Evolutionary conservation across 1,140 invertebrate genomes (phyloP), one percentile per base, ranked within the genome.

Genomic region (Pinna nobilis): DNA sequence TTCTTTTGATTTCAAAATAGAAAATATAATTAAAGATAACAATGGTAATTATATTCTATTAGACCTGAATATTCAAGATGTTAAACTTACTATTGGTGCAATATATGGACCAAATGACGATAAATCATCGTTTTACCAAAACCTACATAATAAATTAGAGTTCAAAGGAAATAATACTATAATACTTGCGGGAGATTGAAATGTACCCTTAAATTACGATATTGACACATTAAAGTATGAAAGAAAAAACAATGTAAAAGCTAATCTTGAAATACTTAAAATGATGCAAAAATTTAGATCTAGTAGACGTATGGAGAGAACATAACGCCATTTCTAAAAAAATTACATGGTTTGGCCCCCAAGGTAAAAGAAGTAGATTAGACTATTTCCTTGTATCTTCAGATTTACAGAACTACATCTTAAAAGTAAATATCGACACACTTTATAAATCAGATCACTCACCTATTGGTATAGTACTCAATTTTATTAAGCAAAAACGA

Each of bases 71-170:
- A 28, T 35, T n/a, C 41, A 23, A 9, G 18, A 37, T 23, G 7
- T 4, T 7, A 67, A 51, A 0, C 15, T 53, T 13, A n/a, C 33
- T 0, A 35, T 67, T 20, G 18, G 1, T 33, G 47, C 49, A 3
- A 13, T 67, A 18, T 67, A 67, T 39, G 64, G 64, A 18, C 64
- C 64, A 35, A 67, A 55, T 53, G 32, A 37, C 5, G 64, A 67
- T 25, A 23, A 5, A 9, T 50, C 59, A 1, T 1, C n/a, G 9
- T 61, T 61, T 61, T 61, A 23, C 41, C 5, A 3, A 11, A 20
- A 37, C 28, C 9, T 37, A 37, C 7, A 53, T 25, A 32, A 7
- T 33, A 53, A 53, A 33, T 9, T 53, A 18, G 49, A 53, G 25
- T 2, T 25, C 11, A 9, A 53, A 33, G 64, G 33, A 1, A 51